Percentiles rank a stretch among this genome's conserved stretches.
phyloP scores from a whole-genome alignment of 1,140 invertebrate species.

The Drosophila ogumai region DNA sequence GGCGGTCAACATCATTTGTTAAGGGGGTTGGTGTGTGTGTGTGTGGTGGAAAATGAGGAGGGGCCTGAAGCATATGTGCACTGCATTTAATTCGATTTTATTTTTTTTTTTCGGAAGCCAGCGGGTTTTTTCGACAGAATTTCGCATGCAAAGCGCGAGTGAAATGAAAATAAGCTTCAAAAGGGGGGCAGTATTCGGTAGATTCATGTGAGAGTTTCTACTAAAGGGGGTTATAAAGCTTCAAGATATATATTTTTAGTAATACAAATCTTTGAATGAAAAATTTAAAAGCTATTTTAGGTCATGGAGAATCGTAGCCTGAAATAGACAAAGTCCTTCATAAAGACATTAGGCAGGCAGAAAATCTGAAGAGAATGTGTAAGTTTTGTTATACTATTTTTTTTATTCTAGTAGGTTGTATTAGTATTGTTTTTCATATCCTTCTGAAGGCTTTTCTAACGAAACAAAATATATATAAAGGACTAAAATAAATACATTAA shows the following conservation, averaged over 20 bases:
- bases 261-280: not conserved
- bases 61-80: slow-evolving; percentile 32
- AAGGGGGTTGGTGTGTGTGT: slow-evolving; percentile 18
- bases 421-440: not conserved
- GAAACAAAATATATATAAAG: not conserved
- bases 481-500: too few relatives aligned
- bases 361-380: not conserved
- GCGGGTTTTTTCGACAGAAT: slow-evolving; percentile 23
- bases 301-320: too few relatives aligned
- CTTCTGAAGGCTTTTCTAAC: not conserved
- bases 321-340: too few relatives aligned
- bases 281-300: too few relatives aligned
- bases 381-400: not conserved
- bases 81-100: slow-evolving; percentile 67
- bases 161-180: slow-evolving; percentile 9
- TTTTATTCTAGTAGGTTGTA: not conserved
- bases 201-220: not conserved
- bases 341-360: not conserved
- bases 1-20: slow-evolving; percentile 79
- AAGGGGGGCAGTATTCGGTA: not conserved
- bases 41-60: not conserved
- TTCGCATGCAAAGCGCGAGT: slow-evolving; percentile 50
- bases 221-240: not conserved
- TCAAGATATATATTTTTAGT: not conserved
- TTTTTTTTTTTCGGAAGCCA: slow-evolving; percentile 44